Percentiles rank a stretch among this genome's conserved stretches.
phyloP scores from a whole-genome alignment of 2,797 vertebrate genomes.

The Crenichthys baileyi region DNA sequence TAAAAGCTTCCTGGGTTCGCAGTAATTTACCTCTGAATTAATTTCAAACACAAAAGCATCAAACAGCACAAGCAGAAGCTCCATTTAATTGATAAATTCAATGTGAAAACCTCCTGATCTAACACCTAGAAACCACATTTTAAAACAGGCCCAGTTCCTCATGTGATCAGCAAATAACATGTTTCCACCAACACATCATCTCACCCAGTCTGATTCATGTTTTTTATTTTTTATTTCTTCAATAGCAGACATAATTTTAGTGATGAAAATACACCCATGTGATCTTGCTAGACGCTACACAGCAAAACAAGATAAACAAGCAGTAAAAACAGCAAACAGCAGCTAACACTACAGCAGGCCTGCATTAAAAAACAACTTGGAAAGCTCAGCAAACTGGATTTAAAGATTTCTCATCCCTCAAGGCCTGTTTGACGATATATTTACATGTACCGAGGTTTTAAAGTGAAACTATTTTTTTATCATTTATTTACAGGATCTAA shows the following conservation, averaged over 20 bases:
- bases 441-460: neutral
- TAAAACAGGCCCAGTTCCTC: slow-evolving; percentile 40
- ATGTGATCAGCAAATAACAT: slow-evolving; percentile 9
- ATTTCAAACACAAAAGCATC: slow-evolving; percentile 29
- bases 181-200: neutral
- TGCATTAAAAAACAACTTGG: slow-evolving; percentile 36
- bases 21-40: slow-evolving; percentile 8
- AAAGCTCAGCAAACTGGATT: slow-evolving; percentile 16
- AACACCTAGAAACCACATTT: slow-evolving; percentile 10
- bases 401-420: slow-evolving; percentile 1
- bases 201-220: slow-evolving; percentile 6
- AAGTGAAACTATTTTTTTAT: neutral
- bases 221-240: slow-evolving; percentile 10
- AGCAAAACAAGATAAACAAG: slow-evolving; percentile 16
- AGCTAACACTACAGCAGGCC: slow-evolving; percentile 58
- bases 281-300: slow-evolving; percentile 2
- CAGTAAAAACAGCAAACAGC: slow-evolving; percentile 34
- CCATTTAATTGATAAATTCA: slow-evolving; percentile 27
- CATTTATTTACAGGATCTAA: neutral
- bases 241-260: slow-evolving; percentile 34
- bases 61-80: slow-evolving; percentile 12
- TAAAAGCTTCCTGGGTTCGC: slow-evolving; percentile 12
- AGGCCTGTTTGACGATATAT: neutral
- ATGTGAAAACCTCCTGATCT: slow-evolving; percentile 25
- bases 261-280: neutral